These are phyloP conservation scores for Allacma fusca DNA, from an alignment of 2,888 invertebrate genomes.

Conservation along the genomic window DNA sequence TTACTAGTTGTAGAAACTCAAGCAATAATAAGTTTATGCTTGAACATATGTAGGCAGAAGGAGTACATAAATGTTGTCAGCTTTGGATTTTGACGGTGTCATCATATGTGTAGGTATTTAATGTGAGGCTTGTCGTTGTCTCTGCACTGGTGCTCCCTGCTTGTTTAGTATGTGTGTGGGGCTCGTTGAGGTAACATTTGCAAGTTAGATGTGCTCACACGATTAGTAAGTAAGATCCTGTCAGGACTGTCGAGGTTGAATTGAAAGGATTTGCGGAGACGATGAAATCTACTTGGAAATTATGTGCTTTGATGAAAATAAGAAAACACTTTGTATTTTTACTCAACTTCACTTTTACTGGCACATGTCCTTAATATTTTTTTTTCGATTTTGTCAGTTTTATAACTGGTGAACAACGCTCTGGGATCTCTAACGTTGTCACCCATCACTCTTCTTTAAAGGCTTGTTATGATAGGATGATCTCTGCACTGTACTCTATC, in stretches of 20 bases:
- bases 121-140: neutral
- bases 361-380: conserved; percentile 16
- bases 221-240: conserved; percentile 28
- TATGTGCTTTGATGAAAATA: conserved; percentile 34
- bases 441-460: neutral
- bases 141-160: neutral
- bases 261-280: conserved; percentile 24
- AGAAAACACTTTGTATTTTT: conserved; percentile 27
- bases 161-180: conserved; percentile 16
- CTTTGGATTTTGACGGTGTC: conserved; percentile 7
- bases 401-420: too few relatives aligned
- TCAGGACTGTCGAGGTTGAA: conserved; percentile 29
- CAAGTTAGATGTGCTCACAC: conserved; percentile 22
- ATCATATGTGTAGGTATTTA: conserved; percentile 12
- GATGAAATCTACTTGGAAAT: conserved; percentile 28
- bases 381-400: neutral
- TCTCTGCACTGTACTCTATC: neutral
- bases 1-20: neutral
- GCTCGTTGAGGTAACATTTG: neutral
- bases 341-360: conserved; percentile 30
- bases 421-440: conserved; percentile 8
- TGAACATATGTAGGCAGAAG: conserved; percentile 16
- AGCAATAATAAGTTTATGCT: conserved; percentile 2
- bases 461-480: neutral
- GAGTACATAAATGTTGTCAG: conserved; percentile 3